A percentile compares a stretch with the other conserved stretches of the same genome.
Evolutionary conservation across 2,888 invertebrate species (phyloP).

Genomic region (Tholera decimalis): DNA sequence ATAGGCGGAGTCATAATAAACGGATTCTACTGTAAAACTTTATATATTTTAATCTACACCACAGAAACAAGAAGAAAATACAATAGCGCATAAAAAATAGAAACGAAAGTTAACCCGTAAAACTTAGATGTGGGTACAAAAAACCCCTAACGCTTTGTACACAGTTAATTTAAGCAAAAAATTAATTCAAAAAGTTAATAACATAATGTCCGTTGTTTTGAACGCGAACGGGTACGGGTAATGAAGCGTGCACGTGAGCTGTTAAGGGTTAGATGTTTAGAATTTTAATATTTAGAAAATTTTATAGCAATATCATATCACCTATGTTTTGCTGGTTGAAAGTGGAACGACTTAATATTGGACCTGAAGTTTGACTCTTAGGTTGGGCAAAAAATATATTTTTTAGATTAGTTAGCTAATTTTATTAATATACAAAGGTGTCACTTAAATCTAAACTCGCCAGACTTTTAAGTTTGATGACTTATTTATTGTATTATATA

Average conservation of each 20-base stretch:
- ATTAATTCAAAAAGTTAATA: conserved; percentile 67
- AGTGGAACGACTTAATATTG: too few relatives aligned
- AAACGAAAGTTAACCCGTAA: conserved; percentile 45
- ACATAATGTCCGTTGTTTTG: conserved; percentile 60
- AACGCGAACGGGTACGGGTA: conserved; percentile 60
- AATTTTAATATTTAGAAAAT: not conserved
- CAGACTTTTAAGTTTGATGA: too few relatives aligned
- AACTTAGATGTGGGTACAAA: conserved; percentile 49
- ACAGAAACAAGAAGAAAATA: conserved; percentile 13
- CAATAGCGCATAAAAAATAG: conserved; percentile 7
- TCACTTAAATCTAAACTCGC: too few relatives aligned
- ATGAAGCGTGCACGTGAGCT: conserved; percentile 60
- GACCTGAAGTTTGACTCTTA: too few relatives aligned
- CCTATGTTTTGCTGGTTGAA: too few relatives aligned
- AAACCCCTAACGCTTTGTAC: conserved; percentile 31
- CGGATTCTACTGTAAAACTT: not conserved
- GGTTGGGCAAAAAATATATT: too few relatives aligned
- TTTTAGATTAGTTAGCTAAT: too few relatives aligned
- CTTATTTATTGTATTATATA: too few relatives aligned
- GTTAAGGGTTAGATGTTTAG: conserved; percentile 49
- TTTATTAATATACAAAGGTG: too few relatives aligned
- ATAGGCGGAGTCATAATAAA: too few relatives aligned
- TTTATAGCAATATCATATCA: not conserved
- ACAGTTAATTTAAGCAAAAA: conserved; percentile 63
- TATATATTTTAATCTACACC: conserved; percentile 1